These are phyloP conservation scores for Petaurus breviceps DNA, from an alignment of 2,113 vertebrate species.

Conservation along the genomic window DNA sequence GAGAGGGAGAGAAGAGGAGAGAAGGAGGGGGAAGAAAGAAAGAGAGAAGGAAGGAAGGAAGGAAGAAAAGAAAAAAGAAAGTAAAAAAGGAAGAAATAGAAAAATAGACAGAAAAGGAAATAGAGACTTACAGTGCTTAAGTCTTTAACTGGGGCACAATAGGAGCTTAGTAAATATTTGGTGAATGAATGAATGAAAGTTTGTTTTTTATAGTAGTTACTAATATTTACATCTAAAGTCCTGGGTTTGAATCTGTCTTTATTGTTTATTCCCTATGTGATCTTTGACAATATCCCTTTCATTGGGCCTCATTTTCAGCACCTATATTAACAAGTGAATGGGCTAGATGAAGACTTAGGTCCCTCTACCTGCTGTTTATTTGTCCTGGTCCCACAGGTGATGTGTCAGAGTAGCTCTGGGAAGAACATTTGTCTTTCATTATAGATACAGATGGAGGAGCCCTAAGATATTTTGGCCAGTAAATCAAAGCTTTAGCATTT, in stretches of 20 bases:
- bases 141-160: background rate
- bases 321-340: background rate
- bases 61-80: background rate
- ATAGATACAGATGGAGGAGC: background rate
- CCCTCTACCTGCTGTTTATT: background rate
- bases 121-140: background rate
- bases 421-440: background rate
- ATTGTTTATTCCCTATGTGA: background rate
- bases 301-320: background rate
- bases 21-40: no score
- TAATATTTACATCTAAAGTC: background rate
- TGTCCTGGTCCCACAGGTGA: background rate
- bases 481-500: background rate
- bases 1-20: background rate
- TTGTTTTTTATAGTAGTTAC: background rate
- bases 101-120: background rate
- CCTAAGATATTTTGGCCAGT: background rate
- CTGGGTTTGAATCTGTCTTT: background rate
- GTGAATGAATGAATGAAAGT: background rate
- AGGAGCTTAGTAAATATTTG: background rate
- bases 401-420: background rate
- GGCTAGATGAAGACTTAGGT: background rate
- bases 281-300: background rate
- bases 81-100: no score
- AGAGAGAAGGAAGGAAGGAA: no score